Evolutionary conservation across 2,888 invertebrate species (phyloP).

Genomic region (Autographa pulchrina): DNA sequence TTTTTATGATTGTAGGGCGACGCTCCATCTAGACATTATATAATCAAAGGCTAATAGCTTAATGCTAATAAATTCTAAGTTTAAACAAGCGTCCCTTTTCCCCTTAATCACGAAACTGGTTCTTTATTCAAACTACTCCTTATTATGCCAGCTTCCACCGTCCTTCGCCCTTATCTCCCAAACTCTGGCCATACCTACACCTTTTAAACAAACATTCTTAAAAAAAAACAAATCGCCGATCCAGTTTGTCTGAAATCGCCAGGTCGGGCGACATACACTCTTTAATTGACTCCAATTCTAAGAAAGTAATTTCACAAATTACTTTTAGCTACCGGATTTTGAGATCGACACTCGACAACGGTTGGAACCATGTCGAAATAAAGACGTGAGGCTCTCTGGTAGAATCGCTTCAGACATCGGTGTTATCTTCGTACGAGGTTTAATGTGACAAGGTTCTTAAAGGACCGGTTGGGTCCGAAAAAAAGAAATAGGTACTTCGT

Average conservation of each 20-base stretch:
- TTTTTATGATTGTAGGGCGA: no score
- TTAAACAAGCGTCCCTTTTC: conserved; percentile 10
- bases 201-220: conserved; percentile 58
- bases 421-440: conserved; percentile 37
- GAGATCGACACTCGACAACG: conserved; percentile 77
- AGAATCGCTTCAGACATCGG: conserved; percentile 25
- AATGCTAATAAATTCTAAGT: conserved; percentile 9
- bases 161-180: conserved; percentile 38
- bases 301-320: conserved; percentile 90
- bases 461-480: conserved; percentile 74
- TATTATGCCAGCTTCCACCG: conserved; percentile 31
- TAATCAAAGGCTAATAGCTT: conserved; percentile 9
- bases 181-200: conserved; percentile 50
- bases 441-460: conserved; percentile 73
- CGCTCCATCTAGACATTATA: no score
- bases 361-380: conserved; percentile 72
- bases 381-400: conserved; percentile 17
- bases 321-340: conserved; percentile 87
- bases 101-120: conserved; percentile 36
- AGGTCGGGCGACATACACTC: conserved; percentile 57
- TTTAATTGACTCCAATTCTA: conserved; percentile 88
- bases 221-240: conserved; percentile 62
- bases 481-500: conserved; percentile 67
- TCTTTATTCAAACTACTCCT: conserved; percentile 44
- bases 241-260: conserved; percentile 64